Evolutionary conservation across 2,797 vertebrate species (phyloP), one percentile per base, ranked within the genome.

Genomic region (Chloroceryle inda): DNA sequence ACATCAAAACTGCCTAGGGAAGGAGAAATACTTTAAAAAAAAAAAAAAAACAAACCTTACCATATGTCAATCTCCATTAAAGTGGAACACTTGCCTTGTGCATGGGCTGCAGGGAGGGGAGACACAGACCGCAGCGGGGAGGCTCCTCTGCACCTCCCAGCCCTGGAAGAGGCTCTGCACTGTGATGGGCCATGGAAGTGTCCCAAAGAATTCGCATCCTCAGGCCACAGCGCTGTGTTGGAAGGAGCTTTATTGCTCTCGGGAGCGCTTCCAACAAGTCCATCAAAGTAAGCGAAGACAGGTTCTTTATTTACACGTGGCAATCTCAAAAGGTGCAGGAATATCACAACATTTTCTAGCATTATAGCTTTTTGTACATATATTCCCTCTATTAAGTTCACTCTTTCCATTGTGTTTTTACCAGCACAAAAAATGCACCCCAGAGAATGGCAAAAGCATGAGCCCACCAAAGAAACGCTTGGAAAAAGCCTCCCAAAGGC

Each of bases 1-100:
- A 98, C 98, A 97, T 98, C 98, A 98, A 98, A 98, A 97, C 98
- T 98, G 98, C 98, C 97, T 97, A 72, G 98, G 97, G 98, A 98
- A 98, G 94, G 44, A 97, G 94, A 98, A 98, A 96, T 92, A 53
- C 61, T 89, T 50, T 92, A 89, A 95, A 45, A 15, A 37, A 52
- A 44, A 19, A 44, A 44, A 19, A 35, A 18, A 44, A 16, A 38
- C 5, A 38, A 38, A 31, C 35, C 93, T 94, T 86, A 71, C 97
- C 98, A 95, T 95, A 96, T 97, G 98, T 98, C 98, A 98, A 82
- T 97, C 97, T 95, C 96, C 96, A 95, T 94, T 93, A 96, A 90
- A 2, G 96, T 92, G 97, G 76, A 96, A 63, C 77, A 45, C 87
- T 92, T 64, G 64, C 50, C 87, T 92, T 11, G 22, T 24, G 78